Evolutionary conservation across 92 coral and sea anemone species (phyloP), one percentile per base, ranked within the genome.

Genomic region (Pocillopora meandrina): DNA sequence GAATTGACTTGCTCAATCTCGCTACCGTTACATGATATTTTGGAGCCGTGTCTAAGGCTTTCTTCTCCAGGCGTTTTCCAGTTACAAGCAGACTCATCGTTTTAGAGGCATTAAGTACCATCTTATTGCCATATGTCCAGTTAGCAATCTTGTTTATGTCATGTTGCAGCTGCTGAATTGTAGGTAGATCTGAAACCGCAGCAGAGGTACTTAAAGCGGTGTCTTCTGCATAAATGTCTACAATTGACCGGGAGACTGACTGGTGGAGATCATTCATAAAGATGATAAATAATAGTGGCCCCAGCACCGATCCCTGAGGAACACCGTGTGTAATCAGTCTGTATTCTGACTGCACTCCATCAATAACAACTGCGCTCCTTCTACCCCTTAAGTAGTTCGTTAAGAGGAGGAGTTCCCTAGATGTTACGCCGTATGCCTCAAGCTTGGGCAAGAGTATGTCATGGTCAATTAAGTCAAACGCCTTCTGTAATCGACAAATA

Each of bases 211-310:
- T 86, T 20, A 86, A 57, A 12, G 89, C 78, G 13, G 89, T 79
- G 34, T 86, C 89, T 42, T 86, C 89, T 71, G 85, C 85, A 67
- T 79, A 78, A 49, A 86, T 86, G 71, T 79, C 82, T 20, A 82
- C 80, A 21, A 80, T 31, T 49, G 86, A 82, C 49, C 57, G 47
- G 33, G 63, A 17, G 57, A 71, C 69, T 16, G 78, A 36, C 18
- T 82, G 19, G 1, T 80, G 86, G 57, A 70, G 79, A 71, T 82
- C 86, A 49, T 62, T 81, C 5, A 42, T 5, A 42, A 42, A 42
- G 49, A 42, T 42, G 5, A 42, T 42, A 5, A 42, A 42, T 42
- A 42, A 42, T 2, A 42, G 5, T 42, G 49, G 2, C 49, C 49
- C 49, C 49, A 42, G 49, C 2, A 42, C 49, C 49, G 49, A 42